Evolutionary conservation across 1,140 invertebrate species (phyloP).

Genomic region (Drosophila santomea): DNA sequence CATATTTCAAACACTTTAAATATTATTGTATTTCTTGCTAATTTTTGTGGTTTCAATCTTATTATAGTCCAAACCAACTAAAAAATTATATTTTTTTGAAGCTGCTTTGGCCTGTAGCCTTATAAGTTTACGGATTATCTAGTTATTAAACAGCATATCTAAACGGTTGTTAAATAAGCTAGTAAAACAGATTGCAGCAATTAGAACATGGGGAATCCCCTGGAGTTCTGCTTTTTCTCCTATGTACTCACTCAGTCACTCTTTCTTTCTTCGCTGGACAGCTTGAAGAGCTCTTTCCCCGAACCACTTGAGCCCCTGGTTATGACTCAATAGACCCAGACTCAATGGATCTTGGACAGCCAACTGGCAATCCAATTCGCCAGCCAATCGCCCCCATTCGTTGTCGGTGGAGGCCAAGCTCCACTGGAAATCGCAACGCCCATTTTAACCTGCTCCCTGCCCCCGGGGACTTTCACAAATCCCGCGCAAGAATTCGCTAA

Average conservation of each 20-base stretch:
- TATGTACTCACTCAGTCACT: conserved; percentile 7
- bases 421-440: conserved; percentile 50
- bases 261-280: conserved; percentile 11
- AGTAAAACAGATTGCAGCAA: background rate
- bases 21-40: background rate
- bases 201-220: conserved; percentile 21
- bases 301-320: conserved; percentile 27
- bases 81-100: too few relatives aligned
- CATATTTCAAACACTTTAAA: background rate
- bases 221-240: conserved; percentile 5
- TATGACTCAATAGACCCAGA: conserved; percentile 54
- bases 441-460: conserved; percentile 67
- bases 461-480: conserved; percentile 70
- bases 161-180: too few relatives aligned
- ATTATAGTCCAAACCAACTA: too few relatives aligned
- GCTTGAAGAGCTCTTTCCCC: conserved; percentile 20
- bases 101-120: too few relatives aligned
- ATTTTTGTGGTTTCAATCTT: background rate
- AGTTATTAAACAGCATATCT: too few relatives aligned
- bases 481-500: conserved; percentile 39
- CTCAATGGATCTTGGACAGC: conserved; percentile 31
- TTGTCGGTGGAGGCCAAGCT: conserved; percentile 56
- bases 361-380: conserved; percentile 28
- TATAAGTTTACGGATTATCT: too few relatives aligned
- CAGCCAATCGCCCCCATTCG: conserved; percentile 54